A percentile compares a stretch with the other conserved stretches of the same genome.
These are phyloP conservation scores for Trachymyrmex septentrionalis DNA, from an alignment of 1,140 invertebrate genomes.

Conservation along the genomic window DNA sequence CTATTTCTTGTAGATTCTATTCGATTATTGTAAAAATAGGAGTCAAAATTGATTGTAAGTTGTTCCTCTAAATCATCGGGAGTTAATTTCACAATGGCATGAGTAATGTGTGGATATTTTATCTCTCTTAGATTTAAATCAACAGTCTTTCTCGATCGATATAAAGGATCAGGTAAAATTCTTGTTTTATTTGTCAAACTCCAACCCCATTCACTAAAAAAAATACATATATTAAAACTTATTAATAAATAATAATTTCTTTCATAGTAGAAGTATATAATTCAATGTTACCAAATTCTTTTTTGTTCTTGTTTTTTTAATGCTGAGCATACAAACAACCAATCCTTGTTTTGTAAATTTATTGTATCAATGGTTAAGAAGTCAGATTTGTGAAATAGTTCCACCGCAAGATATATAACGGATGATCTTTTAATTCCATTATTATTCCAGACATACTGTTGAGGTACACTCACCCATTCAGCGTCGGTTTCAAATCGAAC, in stretches of 20 bases:
- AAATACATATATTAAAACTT: conserved; percentile 44
- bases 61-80: conserved; percentile 72
- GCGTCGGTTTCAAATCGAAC: conserved; percentile 78
- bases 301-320: conserved; percentile 85
- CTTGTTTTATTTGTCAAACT: conserved; percentile 89
- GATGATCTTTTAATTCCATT: conserved; percentile 69
- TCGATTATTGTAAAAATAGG: conserved; percentile 72
- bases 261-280: not conserved
- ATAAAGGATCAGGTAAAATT: conserved; percentile 84
- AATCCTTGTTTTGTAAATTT: conserved; percentile 89
- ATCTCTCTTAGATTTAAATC: conserved; percentile 89
- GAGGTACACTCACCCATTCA: conserved; percentile 86
- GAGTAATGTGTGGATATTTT: conserved; percentile 88
- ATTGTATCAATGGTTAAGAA: conserved; percentile 87
- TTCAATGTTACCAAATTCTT: conserved; percentile 88
- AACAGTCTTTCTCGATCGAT: conserved; percentile 87
- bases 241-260: not conserved
- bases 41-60: conserved; percentile 79
- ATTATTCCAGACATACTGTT: conserved; percentile 83
- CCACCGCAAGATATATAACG: conserved; percentile 88
- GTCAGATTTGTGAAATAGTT: conserved; percentile 85
- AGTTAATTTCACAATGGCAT: conserved; percentile 90
- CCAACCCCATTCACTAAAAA: conserved; percentile 88
- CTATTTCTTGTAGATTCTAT: conserved; percentile 65
- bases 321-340: conserved; percentile 91